phyloP scores from a whole-genome alignment of 1,140 invertebrate species.

The Caerostris extrusa region DNA sequence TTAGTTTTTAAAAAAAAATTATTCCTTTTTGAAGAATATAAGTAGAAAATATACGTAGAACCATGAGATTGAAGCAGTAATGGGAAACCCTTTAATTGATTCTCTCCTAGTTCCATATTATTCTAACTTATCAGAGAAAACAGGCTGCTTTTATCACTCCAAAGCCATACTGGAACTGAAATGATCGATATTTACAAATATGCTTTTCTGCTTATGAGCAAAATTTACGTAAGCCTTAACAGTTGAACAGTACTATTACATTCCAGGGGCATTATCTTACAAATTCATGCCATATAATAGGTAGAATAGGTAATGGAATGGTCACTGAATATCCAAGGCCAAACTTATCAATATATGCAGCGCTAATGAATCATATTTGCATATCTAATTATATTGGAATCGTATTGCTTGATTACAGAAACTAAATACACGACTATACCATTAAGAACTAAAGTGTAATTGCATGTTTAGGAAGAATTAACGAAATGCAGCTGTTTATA shows the following conservation, averaged over 20 bases:
- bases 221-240: not conserved
- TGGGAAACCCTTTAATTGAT: too few species aligned
- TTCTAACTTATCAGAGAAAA: not conserved
- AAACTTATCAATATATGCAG: not conserved
- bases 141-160: not conserved
- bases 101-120: too few species aligned
- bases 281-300: not conserved
- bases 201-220: not conserved
- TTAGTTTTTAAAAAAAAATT: too few species aligned
- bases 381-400: not conserved
- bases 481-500: not conserved
- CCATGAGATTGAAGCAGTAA: too few species aligned
- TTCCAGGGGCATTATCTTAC: not conserved
- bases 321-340: not conserved
- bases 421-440: not conserved
- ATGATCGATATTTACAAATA: not conserved
- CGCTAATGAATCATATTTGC: not conserved
- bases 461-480: not conserved
- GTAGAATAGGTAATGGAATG: conserved; percentile 5
- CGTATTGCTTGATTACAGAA: not conserved
- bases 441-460: not conserved
- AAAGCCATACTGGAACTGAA: not conserved
- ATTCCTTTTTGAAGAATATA: too few species aligned
- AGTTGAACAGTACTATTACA: not conserved
- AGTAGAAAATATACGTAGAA: too few species aligned